Conservation (phyloP, 2,888 invertebrate genomes). For the Torymus texanus region DNA sequence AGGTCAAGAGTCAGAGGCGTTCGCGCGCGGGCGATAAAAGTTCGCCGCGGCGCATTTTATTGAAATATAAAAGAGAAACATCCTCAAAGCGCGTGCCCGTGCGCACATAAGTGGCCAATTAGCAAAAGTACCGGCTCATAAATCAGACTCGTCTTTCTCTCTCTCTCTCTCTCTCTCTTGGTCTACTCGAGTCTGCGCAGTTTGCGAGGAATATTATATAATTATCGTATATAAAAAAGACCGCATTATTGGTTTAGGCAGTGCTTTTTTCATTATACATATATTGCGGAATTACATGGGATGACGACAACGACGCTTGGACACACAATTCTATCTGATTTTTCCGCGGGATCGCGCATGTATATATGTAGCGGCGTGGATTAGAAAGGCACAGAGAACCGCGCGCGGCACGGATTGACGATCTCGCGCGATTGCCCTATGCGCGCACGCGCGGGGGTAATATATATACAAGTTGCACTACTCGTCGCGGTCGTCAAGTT, state of each 20-base stretch:
- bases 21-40: too few relatives aligned
- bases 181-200: too few relatives aligned
- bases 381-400: constrained; percentile 46
- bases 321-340: constrained; percentile 47
- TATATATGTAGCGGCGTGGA: constrained; percentile 11
- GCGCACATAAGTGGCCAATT: constrained; percentile 5
- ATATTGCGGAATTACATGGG: constrained; percentile 27
- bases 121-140: constrained; percentile 1
- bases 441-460: background rate
- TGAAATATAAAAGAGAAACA: constrained; percentile 21
- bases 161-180: too few relatives aligned
- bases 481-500: constrained; percentile 38
- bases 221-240: constrained; percentile 31
- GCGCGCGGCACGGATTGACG: constrained; percentile 32
- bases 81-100: background rate
- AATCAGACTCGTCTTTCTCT: background rate
- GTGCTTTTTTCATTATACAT: constrained; percentile 1
- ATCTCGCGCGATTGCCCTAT: constrained; percentile 22
- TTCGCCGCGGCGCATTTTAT: constrained; percentile 2
- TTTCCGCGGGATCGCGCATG: background rate
- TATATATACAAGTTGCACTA: constrained; percentile 13
- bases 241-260: constrained; percentile 30
- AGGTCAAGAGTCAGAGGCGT: constrained; percentile 11
- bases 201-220: constrained; percentile 25
- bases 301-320: constrained; percentile 23